Conservation (phyloP, 2,888 invertebrate species). For the Chrysina gloriosa region DNA sequence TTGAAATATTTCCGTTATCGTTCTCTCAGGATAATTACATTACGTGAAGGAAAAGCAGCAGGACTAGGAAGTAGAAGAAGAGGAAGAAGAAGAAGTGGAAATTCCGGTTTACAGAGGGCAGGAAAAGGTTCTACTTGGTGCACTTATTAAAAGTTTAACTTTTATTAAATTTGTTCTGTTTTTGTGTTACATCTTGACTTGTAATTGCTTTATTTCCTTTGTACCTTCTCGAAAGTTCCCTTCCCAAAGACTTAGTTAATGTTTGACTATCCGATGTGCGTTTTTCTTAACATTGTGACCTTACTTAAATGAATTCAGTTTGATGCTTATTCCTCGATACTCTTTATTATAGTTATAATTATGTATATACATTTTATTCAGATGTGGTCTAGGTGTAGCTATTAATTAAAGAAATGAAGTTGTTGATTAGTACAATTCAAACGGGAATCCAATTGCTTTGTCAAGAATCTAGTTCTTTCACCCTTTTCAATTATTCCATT, state of each 20-base stretch:
- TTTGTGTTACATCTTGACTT: conserved; percentile 43
- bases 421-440: no score
- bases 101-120: conserved; percentile 13
- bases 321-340: no score
- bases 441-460: no score
- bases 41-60: conserved; percentile 26
- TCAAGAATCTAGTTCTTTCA: no score
- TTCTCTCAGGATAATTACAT: conserved; percentile 44
- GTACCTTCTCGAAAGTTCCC: background rate
- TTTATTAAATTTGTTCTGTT: conserved; percentile 46
- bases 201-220: conserved; percentile 38
- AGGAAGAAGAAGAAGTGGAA: conserved; percentile 6
- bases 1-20: conserved; percentile 52
- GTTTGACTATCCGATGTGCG: background rate
- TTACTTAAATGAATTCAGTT: no score
- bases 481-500: no score
- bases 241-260: conserved; percentile 1
- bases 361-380: no score
- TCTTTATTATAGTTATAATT: no score
- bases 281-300: no score
- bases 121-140: conserved; percentile 38
- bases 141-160: conserved; percentile 44
- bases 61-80: background rate
- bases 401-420: no score
- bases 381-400: no score